Conservation (phyloP, 2,888 invertebrate species). For the Coremacera marginata region DNA sequence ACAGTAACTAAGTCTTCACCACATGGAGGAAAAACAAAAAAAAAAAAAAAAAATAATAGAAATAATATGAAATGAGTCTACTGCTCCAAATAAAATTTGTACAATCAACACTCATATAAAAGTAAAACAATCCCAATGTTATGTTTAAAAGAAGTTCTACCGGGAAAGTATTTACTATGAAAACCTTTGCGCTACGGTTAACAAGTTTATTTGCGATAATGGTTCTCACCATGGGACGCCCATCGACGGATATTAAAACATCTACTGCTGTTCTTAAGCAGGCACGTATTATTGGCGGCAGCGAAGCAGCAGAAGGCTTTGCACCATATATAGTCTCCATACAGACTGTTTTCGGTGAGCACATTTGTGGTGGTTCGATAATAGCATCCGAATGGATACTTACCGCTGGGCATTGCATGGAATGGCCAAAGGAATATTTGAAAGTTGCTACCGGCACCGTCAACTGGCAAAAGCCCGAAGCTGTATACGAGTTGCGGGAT, state of each 20-base stretch:
- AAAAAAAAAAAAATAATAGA: too few relatives aligned
- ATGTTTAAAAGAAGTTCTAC: not conserved
- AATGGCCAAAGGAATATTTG: conserved; percentile 56
- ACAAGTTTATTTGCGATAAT: not conserved
- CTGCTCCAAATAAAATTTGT: too few relatives aligned
- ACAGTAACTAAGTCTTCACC: not conserved
- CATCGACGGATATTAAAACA: too few relatives aligned
- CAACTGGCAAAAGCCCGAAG: conserved; percentile 56
- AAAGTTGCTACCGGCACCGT: conserved; percentile 61
- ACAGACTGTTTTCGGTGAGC: conserved; percentile 59
- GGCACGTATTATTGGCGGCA: conserved; percentile 58
- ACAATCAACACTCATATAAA: not conserved
- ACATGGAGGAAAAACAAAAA: not conserved
- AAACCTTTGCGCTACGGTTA: not conserved
- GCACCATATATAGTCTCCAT: conserved; percentile 67
- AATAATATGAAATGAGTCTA: too few relatives aligned
- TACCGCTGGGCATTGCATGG: conserved; percentile 65
- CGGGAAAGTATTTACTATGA: not conserved
- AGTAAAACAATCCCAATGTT: not conserved
- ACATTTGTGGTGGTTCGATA: conserved; percentile 66
- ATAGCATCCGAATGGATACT: conserved; percentile 57
- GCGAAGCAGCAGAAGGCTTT: conserved; percentile 48
- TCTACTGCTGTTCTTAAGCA: conserved; percentile 37
- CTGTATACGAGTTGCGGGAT: conserved; percentile 53
- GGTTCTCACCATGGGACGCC: not conserved